Evolutionary conservation across 2,888 invertebrate genomes (phyloP), one percentile per base, ranked within the genome.

Genomic region (Lamellibrachia columna): DNA sequence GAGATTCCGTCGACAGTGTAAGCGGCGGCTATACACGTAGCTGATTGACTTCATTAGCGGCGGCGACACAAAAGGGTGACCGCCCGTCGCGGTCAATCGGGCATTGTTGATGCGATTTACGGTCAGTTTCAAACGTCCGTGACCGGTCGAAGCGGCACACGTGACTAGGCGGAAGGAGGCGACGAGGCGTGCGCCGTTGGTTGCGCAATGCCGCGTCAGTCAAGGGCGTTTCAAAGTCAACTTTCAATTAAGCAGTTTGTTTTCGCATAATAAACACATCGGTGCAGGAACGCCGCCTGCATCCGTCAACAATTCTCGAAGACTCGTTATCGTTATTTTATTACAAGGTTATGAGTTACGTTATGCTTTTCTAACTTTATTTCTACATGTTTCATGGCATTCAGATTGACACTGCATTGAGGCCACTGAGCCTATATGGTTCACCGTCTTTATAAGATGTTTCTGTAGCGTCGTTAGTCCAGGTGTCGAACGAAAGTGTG

Each of bases 21-120:
- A 1, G 75, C 22, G 75, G 75, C 75, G 75, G 15, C 75, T n/a
- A 22, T 40, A 40, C 75, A 22, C 75, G n/a, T 75, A 22, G 75
- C 75, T 75, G 75, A 75, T 75, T 75, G n/a, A 75, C 75, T 75
- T 75, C 75, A 75, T 75, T 75, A 75, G 75, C 75, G 75, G 75
- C 75, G 75, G 75, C 75, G 75, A 15, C 75, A 75, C 75, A 75
- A 75, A 75, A 75, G 75, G 75, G n/a, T 75, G 75, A 75, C 75
- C 75, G 55, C 75, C 75, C 75, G 75, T 75, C 22, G 75, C 75
- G 75, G 75, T 75, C 75, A 75, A 75, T 75, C 75, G 75, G 75
- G 15, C 75, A 75, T 75, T 75, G 22, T 75, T 75, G 75, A 75
- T 75, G 22, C 75, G 75, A 75, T n/a, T 75, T 75, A 75, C 22